Evolutionary conservation across 2,888 invertebrate genomes (phyloP).

Genomic region (Ephialtes manifestator): DNA sequence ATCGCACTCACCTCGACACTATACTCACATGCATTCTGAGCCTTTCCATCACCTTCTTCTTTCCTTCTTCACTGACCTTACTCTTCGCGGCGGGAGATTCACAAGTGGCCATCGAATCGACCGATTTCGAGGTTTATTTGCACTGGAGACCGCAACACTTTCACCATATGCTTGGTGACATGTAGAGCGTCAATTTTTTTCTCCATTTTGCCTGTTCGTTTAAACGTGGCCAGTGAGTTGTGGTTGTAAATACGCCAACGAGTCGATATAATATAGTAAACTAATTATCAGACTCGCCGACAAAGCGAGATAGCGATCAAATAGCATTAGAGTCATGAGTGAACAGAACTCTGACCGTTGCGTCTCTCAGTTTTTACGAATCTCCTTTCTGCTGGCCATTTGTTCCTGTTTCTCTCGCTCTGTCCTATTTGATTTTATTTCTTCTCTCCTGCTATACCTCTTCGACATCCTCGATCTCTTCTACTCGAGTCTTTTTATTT

Average conservation of each 20-base stretch:
- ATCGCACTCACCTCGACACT: constrained; percentile 1
- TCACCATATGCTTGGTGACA: constrained; percentile 78
- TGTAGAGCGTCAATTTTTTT: constrained; percentile 76
- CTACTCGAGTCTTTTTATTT: constrained; percentile 71
- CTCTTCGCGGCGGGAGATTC: constrained; percentile 53
- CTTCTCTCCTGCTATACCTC: constrained; percentile 59
- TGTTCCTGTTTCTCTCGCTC: constrained; percentile 73
- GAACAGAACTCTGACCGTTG: constrained; percentile 66
- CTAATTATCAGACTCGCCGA: constrained; percentile 85
- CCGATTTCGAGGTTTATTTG: constrained; percentile 76
- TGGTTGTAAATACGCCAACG: constrained; percentile 79
- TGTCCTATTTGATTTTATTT: constrained; percentile 77
- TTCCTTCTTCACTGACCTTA: constrained; percentile 42
- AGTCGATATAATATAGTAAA: constrained; percentile 86
- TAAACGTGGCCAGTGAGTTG: constrained; percentile 48
- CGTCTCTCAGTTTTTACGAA: constrained; percentile 74
- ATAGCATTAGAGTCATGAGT: constrained; percentile 71
- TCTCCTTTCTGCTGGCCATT: constrained; percentile 74
- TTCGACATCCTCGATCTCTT: constrained; percentile 63
- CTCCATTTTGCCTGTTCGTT: constrained; percentile 55
- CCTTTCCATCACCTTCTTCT: constrained; percentile 30
- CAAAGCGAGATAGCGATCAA: constrained; percentile 82
- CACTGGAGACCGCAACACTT: constrained; percentile 74
- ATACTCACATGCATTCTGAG: constrained; percentile 33
- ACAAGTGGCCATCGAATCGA: constrained; percentile 67